Base-by-base conservation (phyloP, 1,140 invertebrate species). In the Samia ricini region DNA sequence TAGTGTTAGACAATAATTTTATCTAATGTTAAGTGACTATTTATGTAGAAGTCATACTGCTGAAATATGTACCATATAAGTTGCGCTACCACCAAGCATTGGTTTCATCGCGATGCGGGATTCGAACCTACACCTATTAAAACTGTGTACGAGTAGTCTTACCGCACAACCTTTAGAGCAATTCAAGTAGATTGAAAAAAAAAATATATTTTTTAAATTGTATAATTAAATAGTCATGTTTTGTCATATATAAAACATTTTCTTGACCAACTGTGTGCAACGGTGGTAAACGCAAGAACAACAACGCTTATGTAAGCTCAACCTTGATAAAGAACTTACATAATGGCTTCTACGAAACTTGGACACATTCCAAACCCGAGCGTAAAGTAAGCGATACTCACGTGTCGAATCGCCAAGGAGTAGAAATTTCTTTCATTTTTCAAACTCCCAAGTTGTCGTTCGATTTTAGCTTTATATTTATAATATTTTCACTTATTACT, bases 311-410 rank as follows among this genome's bases (percentile, higher is more conserved):
- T 42, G 12, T 42, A 42, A 42, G 33, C 33, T n/a, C n/a, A 42
- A 42, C 33, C 33, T 42, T 42, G 33, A 42, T 42, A 7, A 42
- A 42, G 33, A 42, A 42, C 33, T 42, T 42, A 42, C 12, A 42
- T 42, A 42, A 42, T 42, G 33, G 12, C 33, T 42, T 42, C 12
- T 42, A 15, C 33, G 33, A 42, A 42, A 42, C 33, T 42, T 42
- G 33, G 33, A 42, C 15, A 42, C 12, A 42, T 42, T 42, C 33
- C 33, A 42, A 15, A 12, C n/a, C n/a, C 10, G 7, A 15, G 10
- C 10, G 22, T 23, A 20, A 21, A 52, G 50, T 23, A 52, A 52
- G 50, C 50, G 50, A 52, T 20, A 52, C 50, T 23, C 50, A 21
- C 21, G 50, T 21, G 19, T 52, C 21, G 22, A 52, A 52, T 52